Base-by-base conservation (phyloP, 2,888 invertebrate genomes). In the Nyleta sp. region DNA sequence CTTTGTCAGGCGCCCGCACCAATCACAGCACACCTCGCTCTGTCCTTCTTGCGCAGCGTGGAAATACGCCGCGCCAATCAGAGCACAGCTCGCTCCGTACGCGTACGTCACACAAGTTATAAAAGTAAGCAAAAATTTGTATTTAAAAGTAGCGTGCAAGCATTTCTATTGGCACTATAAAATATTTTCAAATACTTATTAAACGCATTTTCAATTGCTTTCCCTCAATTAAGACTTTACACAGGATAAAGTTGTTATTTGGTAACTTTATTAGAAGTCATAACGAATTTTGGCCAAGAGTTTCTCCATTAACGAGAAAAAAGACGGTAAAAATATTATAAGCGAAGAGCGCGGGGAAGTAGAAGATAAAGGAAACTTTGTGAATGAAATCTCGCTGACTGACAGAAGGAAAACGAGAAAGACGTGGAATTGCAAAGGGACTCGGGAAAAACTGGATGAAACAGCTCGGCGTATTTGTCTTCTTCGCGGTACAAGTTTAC, bases 401-500 rank as follows among this genome's bases (percentile, higher is more conserved):
- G 68, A 76, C 64, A 65, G 75, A 72, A 67, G 60, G 65, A 52
- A 62, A 71, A 74, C 62, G 60, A 62, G 60, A 40, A 67, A 48
- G 67, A 70, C 75, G 64, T 44, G 46, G 71, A 78, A 38, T 48
- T 53, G 35, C 52, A 57, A 67, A 55, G 55, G 38, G 55, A 67
- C 44, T 65, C 20, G 44, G n/a, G 53, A 53, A 65, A 65, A 65
- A 65, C 65, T 24, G 65, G 65, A 65, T 65, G 53, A 65, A 53
- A 65, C 65, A 53, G 40, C 50, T 53, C 65, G 20, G 33, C 42
- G 44, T 83, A 83, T 88, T 87, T 87, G 84, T 76, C 82, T 80
- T 57, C 48, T 83, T 81, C 72, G 78, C 81, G 81, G 83, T 81
- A 80, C 81, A 84, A 85, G 85, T 88, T 88, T 88, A 85, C 87